Base-by-base conservation (phyloP, 2,797 vertebrate species). In the Periparus ater region DNA sequence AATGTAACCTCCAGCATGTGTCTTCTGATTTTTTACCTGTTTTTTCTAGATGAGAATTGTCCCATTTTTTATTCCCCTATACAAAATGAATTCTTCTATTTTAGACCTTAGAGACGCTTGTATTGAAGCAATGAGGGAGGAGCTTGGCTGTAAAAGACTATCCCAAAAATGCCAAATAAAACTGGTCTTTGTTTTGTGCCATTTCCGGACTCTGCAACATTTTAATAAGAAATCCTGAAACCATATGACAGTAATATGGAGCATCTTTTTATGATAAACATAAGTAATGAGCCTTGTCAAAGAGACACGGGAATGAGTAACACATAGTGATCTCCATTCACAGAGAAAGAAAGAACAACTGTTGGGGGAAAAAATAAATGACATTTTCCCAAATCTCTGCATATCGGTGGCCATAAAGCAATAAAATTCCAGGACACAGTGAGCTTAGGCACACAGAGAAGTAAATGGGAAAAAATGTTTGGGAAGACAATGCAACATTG, bases 401-500 rank as follows among this genome's bases (percentile, higher is more conserved):
- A 7, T 92, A 95, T 92, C 65, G 9, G 63, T 82, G 66, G 75
- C 87, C 61, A 87, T 92, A 85, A 86, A 71, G 95, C 81, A 90
- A 79, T 91, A 89, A 94, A 96, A 91, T 91, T 96, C 77, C 63
- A 89, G 94, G 92, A 96, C 75, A 79, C 67, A 94, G 88, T 90
- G 89, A 94, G 80, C 80, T 94, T 95, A 97, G 85, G 83, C 94
- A 82, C 63, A 91, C 68, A 96, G 85, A 91, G 94, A 82, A 94
- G 95, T 95, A 94, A 96, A 92, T 73, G 85, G 68, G 58, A 96
- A 97, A 95, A 94, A 93, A 91, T 92, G 74, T 90, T 82, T 87
- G 85, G 82, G 93, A 95, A 94, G 94, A 95, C 82, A 95, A 92
- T 96, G 90, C 94, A 92, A 92, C 89, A 94, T 97, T 97, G 88